A percentile compares a stretch with the other conserved stretches of the same genome.
phyloP scores from a whole-genome alignment of 2,113 vertebrate genomes.

The Lota lota region DNA sequence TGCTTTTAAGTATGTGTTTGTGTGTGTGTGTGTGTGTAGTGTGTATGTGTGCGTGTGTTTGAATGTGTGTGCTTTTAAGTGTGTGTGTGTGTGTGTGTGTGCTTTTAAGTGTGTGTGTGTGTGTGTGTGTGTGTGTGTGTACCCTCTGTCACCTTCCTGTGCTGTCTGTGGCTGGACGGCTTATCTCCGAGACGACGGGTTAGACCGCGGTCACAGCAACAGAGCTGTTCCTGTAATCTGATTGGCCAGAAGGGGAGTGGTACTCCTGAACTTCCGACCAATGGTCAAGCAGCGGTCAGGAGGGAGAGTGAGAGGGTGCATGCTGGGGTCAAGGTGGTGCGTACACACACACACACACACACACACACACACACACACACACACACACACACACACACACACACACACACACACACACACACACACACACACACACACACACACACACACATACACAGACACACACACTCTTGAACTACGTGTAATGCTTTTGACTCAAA shows the following conservation, averaged over 20 bases:
- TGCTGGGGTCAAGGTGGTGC: slow-evolving; percentile 8
- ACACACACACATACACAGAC: background rate
- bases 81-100: slow-evolving; percentile 5
- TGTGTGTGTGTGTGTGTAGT: no score
- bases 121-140: slow-evolving; percentile 20
- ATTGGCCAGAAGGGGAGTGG: slow-evolving; percentile 34
- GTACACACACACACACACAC: no score
- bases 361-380: no score
- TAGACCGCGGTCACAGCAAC: slow-evolving; percentile 52
- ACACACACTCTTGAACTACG: background rate
- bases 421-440: no score
- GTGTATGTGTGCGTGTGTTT: no score
- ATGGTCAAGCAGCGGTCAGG: slow-evolving; percentile 55
- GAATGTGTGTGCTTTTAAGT: no score
- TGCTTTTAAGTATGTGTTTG: no score
- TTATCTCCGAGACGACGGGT: slow-evolving; percentile 60
- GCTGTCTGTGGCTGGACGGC: slow-evolving; percentile 54
- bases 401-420: no score
- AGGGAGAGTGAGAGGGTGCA: background rate
- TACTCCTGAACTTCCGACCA: slow-evolving; percentile 21
- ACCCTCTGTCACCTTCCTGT: slow-evolving; percentile 65
- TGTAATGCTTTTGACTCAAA: background rate
- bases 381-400: no score
- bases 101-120: slow-evolving; percentile 6
- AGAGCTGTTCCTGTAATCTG: slow-evolving; percentile 22